Evolutionary conservation across 2,113 vertebrate genomes (phyloP), one percentile per base, ranked within the genome.

Genomic region (Helogale parvula): DNA sequence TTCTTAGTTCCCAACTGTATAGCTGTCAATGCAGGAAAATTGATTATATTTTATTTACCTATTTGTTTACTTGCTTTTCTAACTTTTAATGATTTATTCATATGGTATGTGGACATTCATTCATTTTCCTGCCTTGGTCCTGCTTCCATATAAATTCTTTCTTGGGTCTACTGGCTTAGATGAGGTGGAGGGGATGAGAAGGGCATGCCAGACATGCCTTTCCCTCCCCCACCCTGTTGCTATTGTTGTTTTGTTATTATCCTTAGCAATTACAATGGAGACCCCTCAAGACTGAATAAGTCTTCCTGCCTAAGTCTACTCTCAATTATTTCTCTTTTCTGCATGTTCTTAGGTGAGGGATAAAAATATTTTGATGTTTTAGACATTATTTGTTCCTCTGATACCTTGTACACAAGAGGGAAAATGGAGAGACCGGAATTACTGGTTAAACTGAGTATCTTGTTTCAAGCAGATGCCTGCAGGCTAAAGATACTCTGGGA

Each of bases 391-490:
- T 93, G 7, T 69, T 66, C n/a, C 65, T 93, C 50, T 80, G 68
- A 80, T 87, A 52, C 7, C 45, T 41, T 63, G 27, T n/a, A 57
- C 35, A n/a, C 12, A 41, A 84, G 23, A 47, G n/a, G 3, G 45
- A 45, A 79, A 69, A 79, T 29, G 69, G 92, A 95, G 25, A 97
- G 96, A 94, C 83, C 86, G 90, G 98, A 97, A 94, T 80, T 79
- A 79, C 95, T 94, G 96, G 92, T 96, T 95, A 33, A 89, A 31
- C 86, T 31, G 66, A 87, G n/a, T 79, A 50, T 92, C 86, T 15
- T 45, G 13, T 95, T 98, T 94, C 92, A n/a, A 45, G 93, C 41
- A 65, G 71, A 83, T 27, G 63, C n/a, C 33, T 65, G 68, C 31
- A 77, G 94, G 95, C 16, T 77, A 77, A 77, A 77, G 74, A 77